These are phyloP conservation scores for Bugula neritina DNA, from an alignment of 2,888 invertebrate genomes.

Conservation along the genomic window DNA sequence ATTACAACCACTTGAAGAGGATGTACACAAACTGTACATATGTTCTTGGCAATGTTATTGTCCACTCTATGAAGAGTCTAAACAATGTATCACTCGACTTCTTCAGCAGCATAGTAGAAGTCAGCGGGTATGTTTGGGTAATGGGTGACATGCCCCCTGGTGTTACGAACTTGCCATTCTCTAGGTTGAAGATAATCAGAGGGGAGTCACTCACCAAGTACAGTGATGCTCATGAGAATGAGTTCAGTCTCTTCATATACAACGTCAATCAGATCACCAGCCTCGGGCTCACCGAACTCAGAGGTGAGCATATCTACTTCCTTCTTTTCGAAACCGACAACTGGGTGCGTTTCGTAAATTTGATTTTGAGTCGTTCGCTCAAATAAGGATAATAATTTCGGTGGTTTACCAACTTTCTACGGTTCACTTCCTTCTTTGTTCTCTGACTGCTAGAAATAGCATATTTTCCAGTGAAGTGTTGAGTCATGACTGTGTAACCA, in stretches of 20 bases:
- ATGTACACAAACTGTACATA: slow-evolving; percentile 91
- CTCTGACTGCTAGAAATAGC: too few relatives aligned
- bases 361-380: too few relatives aligned
- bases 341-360: too few relatives aligned
- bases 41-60: slow-evolving; percentile 93
- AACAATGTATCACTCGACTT: slow-evolving; percentile 71
- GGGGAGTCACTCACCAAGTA: slow-evolving; percentile 66
- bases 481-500: too few relatives aligned
- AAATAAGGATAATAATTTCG: too few relatives aligned
- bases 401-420: too few relatives aligned
- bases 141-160: slow-evolving; percentile 68
- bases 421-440: too few relatives aligned
- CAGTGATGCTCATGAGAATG: background rate
- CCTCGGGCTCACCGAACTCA: background rate
- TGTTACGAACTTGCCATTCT: slow-evolving; percentile 74
- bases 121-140: slow-evolving; percentile 91
- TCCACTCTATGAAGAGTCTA: slow-evolving; percentile 71
- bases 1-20: background rate
- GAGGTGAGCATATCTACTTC: slow-evolving; percentile 9
- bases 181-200: slow-evolving; percentile 83
- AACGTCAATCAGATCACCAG: background rate
- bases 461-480: too few relatives aligned
- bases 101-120: slow-evolving; percentile 80
- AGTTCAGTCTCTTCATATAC: slow-evolving; percentile 21
- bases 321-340: too few relatives aligned